Percentiles rank a stretch among this genome's conserved stretches.
Conservation (phyloP, 2,888 invertebrate genomes). For the Drosophila macrothrix region DNA sequence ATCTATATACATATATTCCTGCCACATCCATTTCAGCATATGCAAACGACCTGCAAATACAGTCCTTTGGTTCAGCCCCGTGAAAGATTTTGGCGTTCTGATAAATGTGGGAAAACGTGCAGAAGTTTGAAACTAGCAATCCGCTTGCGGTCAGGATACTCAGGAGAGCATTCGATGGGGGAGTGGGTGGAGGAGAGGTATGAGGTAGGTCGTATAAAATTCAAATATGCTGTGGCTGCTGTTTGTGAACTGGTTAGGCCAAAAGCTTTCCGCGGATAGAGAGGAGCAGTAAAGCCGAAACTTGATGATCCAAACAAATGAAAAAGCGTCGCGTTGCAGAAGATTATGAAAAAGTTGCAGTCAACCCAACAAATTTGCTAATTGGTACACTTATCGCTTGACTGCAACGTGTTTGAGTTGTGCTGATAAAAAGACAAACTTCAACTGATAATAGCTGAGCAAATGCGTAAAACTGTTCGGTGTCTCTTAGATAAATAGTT, state of each 20-base stretch:
- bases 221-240: constrained; percentile 65
- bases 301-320: constrained; percentile 55
- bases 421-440: constrained; percentile 1
- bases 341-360: constrained; percentile 39
- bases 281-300: constrained; percentile 9
- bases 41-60: constrained; percentile 59
- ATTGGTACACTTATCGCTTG: constrained; percentile 21
- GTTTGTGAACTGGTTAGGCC: constrained; percentile 49
- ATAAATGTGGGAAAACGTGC: constrained; percentile 78
- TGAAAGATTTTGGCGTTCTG: constrained; percentile 58
- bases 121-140: constrained; percentile 58
- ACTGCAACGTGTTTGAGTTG: constrained; percentile 8
- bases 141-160: constrained; percentile 9
- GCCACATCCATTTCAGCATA: constrained; percentile 26
- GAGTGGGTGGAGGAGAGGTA: neutral
- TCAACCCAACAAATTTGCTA: constrained; percentile 22
- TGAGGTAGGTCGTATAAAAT: constrained; percentile 48
- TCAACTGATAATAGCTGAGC: neutral
- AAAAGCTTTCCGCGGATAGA: constrained; percentile 22
- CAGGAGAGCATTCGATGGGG: constrained; percentile 10
- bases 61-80: constrained; percentile 37
- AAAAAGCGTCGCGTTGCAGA: constrained; percentile 23
- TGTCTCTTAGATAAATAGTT: constrained; percentile 9
- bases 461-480: neutral
- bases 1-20: constrained; percentile 6